Conservation (phyloP, 2,888 invertebrate species). For the Muscina levida region DNA sequence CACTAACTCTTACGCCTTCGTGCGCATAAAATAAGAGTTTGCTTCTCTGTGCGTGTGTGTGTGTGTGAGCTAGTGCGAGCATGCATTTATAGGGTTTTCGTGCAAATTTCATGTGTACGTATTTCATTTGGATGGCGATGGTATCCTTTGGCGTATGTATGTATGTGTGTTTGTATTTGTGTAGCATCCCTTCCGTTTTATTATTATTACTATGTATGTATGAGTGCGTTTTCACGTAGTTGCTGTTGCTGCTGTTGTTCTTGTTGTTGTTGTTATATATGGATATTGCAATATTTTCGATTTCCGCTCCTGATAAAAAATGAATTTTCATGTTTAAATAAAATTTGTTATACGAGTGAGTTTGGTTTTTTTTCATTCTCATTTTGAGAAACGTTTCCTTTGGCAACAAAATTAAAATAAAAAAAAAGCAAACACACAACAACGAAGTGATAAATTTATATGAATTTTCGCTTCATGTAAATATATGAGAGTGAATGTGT, state of each 20-base stretch:
- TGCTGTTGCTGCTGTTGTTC: slow-evolving; percentile 20
- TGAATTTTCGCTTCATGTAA: no score
- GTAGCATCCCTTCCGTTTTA: slow-evolving; percentile 45
- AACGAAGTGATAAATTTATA: slow-evolving; percentile 41
- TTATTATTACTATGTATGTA: no score
- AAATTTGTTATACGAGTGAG: slow-evolving; percentile 18
- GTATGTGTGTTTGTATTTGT: slow-evolving; percentile 24
- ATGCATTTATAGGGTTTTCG: background rate
- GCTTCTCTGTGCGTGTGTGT: background rate
- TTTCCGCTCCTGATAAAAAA: slow-evolving; percentile 60
- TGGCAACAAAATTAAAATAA: background rate
- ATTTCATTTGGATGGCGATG: no score
- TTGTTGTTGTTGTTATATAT: background rate
- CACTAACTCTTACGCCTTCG: no score
- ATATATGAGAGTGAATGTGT: no score
- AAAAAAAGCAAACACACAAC: slow-evolving; percentile 18
- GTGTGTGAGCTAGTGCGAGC: background rate
- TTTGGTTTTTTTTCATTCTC: background rate
- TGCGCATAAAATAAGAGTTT: background rate
- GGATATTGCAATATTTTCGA: slow-evolving; percentile 58
- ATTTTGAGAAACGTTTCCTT: background rate
- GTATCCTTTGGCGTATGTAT: background rate
- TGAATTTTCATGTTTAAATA: slow-evolving; percentile 55
- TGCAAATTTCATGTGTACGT: slow-evolving; percentile 7
- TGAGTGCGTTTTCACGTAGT: no score